Base-by-base conservation (phyloP, 2,113 vertebrate genomes). In the Forbesichthys agassizii region DNA sequence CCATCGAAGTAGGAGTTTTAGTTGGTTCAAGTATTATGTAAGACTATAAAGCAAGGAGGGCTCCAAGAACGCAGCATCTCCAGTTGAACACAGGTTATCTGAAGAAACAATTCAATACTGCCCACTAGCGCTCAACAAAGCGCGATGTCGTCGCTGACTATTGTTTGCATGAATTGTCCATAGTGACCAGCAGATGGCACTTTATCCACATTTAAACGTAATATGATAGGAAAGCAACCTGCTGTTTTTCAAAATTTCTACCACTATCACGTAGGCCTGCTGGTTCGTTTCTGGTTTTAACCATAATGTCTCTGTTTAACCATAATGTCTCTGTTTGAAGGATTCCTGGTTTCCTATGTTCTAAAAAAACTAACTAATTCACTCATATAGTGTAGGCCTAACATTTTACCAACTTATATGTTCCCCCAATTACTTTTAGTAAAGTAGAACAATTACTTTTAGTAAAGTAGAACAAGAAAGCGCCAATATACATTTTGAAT, bases 141-240 rank as follows among this genome's bases (percentile, higher is more conserved):
- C 8, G 48, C 18, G 71, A 1, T 64, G 56, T 49, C 11, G 11
- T 47, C 33, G 4, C 14, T 6, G 3, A 0, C 36, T 65, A 48
- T 20, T 46, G 48, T 1, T 3, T 3, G 12, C 16, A 3, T 48
- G 36, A 33, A 33, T 3, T 74, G 75, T 16, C 66, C n/a, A 14
- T 42, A 11, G n/a, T 55, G 36, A 47, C 80, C 84, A 79, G 48
- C 8, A 85, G 87, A 71, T 84, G 82, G 82, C 6, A 77, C 83
- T 71, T 33, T 48, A 16, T 11, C 11, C 65, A 60, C 52, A 84
- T 9, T 7, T 11, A 33, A 58, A 57, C 4, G 12, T 7, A 18
- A 16, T 56, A 48, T 67, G 51, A 42, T 2, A 27, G 27, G 27
- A 11, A 2, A 12, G 49, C 54, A 10, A 54, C 27, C 12, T 12